phyloP scores from a whole-genome alignment of 2,888 invertebrate genomes.

The Malthinus seriepunctatus region DNA sequence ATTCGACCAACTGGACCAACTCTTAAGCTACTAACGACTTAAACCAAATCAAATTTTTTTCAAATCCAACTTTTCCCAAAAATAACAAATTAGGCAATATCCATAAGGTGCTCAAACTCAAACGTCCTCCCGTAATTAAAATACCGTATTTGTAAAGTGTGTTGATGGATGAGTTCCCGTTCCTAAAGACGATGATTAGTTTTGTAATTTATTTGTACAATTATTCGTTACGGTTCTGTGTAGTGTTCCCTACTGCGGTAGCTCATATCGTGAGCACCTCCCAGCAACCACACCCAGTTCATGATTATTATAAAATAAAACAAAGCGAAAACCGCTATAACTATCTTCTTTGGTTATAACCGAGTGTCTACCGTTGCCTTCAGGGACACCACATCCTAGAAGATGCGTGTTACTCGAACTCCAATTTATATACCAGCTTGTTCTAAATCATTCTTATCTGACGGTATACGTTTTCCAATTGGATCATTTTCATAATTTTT shows the following conservation, averaged over 20 bases:
- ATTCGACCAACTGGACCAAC: no score
- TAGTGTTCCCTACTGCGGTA: constrained; percentile 34
- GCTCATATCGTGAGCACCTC: constrained; percentile 38
- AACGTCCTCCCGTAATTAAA: no score
- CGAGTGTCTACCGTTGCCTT: constrained; percentile 30
- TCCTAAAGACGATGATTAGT: no score
- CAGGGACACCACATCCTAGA: constrained; percentile 29
- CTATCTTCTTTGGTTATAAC: constrained; percentile 13
- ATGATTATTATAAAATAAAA: constrained; percentile 38
- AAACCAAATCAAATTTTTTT: no score
- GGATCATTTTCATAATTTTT: constrained; percentile 18
- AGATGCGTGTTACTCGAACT: constrained; percentile 24
- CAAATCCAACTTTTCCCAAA: no score
- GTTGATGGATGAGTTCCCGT: no score
- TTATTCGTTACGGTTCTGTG: constrained; percentile 19
- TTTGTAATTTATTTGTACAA: no score
- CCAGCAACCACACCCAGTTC: constrained; percentile 41
- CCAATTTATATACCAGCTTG: constrained; percentile 16
- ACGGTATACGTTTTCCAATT: constrained; percentile 16
- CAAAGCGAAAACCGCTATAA: constrained; percentile 36
- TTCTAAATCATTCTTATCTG: constrained; percentile 27
- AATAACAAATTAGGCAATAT: no score
- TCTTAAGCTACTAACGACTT: no score
- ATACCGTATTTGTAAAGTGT: no score
- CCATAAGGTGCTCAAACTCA: no score